Conservation (phyloP, 2,797 vertebrate species). For the Labroides dimidiatus region DNA sequence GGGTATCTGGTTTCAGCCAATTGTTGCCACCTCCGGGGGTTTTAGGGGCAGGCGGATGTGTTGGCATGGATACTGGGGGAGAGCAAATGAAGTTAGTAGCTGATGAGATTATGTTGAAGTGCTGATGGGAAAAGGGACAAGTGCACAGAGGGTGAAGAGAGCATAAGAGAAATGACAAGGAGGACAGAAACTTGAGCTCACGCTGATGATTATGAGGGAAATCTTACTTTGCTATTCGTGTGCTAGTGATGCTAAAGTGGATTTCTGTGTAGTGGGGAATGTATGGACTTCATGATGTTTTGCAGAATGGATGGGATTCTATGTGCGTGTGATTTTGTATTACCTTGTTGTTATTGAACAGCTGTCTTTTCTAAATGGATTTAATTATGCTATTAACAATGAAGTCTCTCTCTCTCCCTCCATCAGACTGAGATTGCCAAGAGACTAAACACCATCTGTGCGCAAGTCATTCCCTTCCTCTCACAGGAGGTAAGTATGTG, state of each 20-base stretch:
- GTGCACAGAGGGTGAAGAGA: conserved; percentile 49
- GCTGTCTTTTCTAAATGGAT: conserved; percentile 73
- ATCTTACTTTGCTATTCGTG: conserved; percentile 61
- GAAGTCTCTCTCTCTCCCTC: conserved; percentile 61
- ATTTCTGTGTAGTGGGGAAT: conserved; percentile 29
- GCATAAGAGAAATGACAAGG: conserved; percentile 44
- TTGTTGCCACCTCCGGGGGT: conserved; percentile 93
- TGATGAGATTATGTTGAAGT: conserved; percentile 97
- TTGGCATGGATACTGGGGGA: conserved; percentile 95
- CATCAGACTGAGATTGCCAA: conserved; percentile 97
- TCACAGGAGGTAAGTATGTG: conserved; percentile 97
- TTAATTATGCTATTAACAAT: conserved; percentile 76
- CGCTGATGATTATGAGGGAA: conserved; percentile 47
- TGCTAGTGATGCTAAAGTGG: conserved; percentile 24
- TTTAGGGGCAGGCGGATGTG: conserved; percentile 86
- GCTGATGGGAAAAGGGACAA: conserved; percentile 90
- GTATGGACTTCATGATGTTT: conserved; percentile 5
- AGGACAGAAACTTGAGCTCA: conserved; percentile 72
- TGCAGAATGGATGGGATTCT: conserved; percentile 1
- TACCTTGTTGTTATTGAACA: conserved; percentile 69
- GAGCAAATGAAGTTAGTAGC: conserved; percentile 96
- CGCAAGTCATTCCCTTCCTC: conserved; percentile 99
- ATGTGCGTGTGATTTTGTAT: conserved; percentile 37
- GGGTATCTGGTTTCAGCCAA: conserved; percentile 96
- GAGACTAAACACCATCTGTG: conserved; percentile 98